Percentiles rank a stretch among this genome's conserved stretches.
Evolutionary conservation across 1,140 invertebrate species (phyloP).

Genomic region (Bombus superbus): DNA sequence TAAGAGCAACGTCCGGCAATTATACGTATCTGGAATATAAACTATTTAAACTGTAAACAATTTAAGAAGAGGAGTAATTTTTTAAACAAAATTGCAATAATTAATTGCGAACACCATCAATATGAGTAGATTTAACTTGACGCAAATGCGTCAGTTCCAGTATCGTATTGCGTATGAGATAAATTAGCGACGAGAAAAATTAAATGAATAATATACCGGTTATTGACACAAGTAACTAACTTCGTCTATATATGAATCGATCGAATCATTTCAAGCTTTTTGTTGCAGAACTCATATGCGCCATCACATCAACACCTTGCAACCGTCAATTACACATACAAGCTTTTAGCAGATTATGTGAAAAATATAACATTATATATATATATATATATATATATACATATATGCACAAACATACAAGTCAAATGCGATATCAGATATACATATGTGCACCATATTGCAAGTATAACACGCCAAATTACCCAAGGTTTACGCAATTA

Average conservation of each 20-base stretch:
- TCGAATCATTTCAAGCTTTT: constrained; percentile 22
- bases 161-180: not conserved
- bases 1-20: not conserved
- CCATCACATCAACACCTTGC: not conserved
- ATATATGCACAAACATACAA: too few relatives aligned
- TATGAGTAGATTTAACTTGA: not conserved
- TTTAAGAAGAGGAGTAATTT: not conserved
- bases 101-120: not conserved
- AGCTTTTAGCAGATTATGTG: not conserved
- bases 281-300: constrained; percentile 1
- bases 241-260: constrained; percentile 10
- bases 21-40: not conserved
- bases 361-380: constrained; percentile 4
- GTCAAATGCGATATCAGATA: not conserved
- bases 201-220: constrained; percentile 28
- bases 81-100: not conserved
- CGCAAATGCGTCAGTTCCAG: not conserved
- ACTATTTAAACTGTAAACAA: not conserved
- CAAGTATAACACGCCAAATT: constrained; percentile 14
- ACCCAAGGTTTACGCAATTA: constrained; percentile 54
- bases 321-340: not conserved
- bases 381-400: too few relatives aligned
- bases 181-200: not conserved
- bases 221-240: constrained; percentile 30
- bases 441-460: not conserved